Conservation (phyloP, 2,888 invertebrate species). For the Sepiola atlantica region DNA sequence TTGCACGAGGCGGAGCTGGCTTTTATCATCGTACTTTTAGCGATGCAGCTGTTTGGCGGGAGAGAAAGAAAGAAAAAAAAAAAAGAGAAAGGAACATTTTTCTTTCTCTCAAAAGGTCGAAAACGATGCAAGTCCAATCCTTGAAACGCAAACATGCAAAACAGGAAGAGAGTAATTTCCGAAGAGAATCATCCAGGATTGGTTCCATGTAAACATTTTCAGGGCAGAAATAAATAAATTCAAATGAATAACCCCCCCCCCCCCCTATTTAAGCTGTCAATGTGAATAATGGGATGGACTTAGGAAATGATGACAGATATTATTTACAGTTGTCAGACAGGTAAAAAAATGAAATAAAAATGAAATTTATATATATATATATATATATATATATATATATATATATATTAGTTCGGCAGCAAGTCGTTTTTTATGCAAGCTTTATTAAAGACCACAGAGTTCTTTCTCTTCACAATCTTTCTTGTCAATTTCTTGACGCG, state of each 20-base stretch:
- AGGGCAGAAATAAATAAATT: neutral
- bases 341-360: no score
- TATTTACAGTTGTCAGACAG: no score
- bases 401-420: no score
- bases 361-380: neutral
- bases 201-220: neutral
- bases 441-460: no score
- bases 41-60: neutral
- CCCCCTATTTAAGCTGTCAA: neutral
- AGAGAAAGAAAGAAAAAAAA: no score
- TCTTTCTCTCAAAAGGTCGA: neutral
- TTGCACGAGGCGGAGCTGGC: neutral
- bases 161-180: conserved; percentile 21
- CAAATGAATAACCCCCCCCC: neutral
- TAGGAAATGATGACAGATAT: no score
- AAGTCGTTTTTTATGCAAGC: no score
- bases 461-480: no score
- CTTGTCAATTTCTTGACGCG: no score
- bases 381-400: conserved; percentile 6
- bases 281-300: neutral
- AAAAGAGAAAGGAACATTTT: no score
- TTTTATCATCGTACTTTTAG: neutral
- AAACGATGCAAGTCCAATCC: neutral
- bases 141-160: neutral
- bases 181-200: neutral